These are phyloP conservation scores for Cylloceria caligata DNA, from an alignment of 2,888 invertebrate species.

Conservation along the genomic window DNA sequence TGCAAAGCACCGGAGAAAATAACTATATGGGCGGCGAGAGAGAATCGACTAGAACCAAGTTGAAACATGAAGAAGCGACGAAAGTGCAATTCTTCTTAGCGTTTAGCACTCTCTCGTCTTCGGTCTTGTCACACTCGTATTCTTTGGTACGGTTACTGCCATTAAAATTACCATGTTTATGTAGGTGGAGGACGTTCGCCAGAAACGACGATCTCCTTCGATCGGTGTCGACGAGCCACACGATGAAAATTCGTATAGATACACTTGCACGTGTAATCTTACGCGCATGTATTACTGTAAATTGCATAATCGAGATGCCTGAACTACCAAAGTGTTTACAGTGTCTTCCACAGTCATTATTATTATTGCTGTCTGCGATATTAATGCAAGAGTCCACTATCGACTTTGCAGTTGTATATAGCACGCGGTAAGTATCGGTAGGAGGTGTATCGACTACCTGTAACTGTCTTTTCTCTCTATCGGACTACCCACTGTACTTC, in stretches of 20 bases:
- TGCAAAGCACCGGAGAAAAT: constrained; percentile 12
- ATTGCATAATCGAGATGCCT: not conserved
- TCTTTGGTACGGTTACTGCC: constrained; percentile 25
- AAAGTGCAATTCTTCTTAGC: constrained; percentile 45
- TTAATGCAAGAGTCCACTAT: not conserved
- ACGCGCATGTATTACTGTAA: not conserved
- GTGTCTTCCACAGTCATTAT: not conserved
- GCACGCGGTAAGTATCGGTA: not conserved
- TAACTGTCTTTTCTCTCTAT: not conserved
- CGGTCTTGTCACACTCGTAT: constrained; percentile 51
- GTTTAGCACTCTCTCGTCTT: constrained; percentile 42
- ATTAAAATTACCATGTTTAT: constrained; percentile 61
- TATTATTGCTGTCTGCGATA: not conserved
- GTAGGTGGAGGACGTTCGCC: constrained; percentile 54
- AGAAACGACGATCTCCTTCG: constrained; percentile 22
- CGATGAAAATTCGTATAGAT: not conserved
- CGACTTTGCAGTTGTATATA: not conserved
- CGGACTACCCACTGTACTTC: not conserved
- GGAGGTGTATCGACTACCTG: not conserved
- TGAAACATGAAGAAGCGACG: constrained; percentile 40
- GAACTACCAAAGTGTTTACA: not conserved
- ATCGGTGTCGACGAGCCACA: constrained; percentile 31
- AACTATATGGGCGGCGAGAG: constrained; percentile 23
- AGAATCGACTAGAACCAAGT: constrained; percentile 27
- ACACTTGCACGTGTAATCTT: not conserved